These are phyloP conservation scores for Willowsia nigromaculata DNA, from an alignment of 2,888 invertebrate species.

Conservation along the genomic window DNA sequence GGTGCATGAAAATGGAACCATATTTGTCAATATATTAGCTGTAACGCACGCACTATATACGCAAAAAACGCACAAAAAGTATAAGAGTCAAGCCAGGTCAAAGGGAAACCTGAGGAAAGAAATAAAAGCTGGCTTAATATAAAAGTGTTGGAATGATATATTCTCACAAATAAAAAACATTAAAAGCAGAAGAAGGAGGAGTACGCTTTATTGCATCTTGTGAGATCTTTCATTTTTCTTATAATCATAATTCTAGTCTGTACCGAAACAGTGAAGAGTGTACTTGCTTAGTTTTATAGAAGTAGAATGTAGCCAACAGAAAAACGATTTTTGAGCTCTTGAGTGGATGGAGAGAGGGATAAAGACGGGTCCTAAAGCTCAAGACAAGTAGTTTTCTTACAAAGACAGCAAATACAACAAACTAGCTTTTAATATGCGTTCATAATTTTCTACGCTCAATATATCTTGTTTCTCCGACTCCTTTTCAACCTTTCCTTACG, in stretches of 20 bases:
- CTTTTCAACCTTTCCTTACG: conserved; percentile 30
- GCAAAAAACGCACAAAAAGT: background rate
- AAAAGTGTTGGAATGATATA: background rate
- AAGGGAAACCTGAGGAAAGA: background rate
- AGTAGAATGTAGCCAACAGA: background rate
- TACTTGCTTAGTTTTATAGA: background rate
- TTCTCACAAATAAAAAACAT: too few relatives aligned
- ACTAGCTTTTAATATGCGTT: conserved; percentile 62
- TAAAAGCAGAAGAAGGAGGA: background rate
- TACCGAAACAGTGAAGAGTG: background rate
- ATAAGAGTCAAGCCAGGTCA: background rate
- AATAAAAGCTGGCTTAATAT: background rate
- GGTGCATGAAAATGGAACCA: background rate
- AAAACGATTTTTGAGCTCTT: background rate
- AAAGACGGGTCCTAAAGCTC: background rate
- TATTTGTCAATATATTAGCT: background rate
- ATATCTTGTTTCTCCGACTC: conserved; percentile 59
- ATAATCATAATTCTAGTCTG: background rate
- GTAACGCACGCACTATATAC: background rate
- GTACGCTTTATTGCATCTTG: background rate
- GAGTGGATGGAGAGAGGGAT: background rate
- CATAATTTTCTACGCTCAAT: conserved; percentile 69
- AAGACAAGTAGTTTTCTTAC: conserved; percentile 13
- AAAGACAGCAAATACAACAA: conserved; percentile 15
- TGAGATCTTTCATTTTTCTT: background rate